phyloP scores from a whole-genome alignment of 2,113 vertebrate species.

The Crotalus helleri region DNA sequence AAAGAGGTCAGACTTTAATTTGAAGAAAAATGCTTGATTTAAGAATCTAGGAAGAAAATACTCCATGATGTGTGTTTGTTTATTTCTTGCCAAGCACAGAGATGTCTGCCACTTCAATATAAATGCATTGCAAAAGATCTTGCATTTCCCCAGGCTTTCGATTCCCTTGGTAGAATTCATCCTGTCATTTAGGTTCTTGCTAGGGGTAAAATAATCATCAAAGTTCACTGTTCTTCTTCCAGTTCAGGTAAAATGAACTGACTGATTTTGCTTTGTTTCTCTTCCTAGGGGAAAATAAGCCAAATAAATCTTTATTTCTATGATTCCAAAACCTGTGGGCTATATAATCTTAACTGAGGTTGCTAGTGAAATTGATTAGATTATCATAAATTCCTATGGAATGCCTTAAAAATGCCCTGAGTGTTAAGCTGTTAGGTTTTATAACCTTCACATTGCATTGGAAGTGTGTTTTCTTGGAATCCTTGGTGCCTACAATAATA shows the following conservation, averaged over 20 bases:
- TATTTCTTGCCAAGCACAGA: background rate
- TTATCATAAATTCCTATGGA: background rate
- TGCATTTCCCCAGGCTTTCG: background rate
- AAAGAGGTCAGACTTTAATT: background rate
- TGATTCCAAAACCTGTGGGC: background rate
- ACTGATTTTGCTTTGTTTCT: constrained; percentile 9
- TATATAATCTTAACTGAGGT: background rate
- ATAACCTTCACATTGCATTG: background rate
- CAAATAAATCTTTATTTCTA: constrained; percentile 6
- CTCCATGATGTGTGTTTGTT: background rate
- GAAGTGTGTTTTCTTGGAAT: background rate
- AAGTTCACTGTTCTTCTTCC: background rate
- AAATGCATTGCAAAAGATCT: constrained; percentile 13
- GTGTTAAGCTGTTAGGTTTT: background rate
- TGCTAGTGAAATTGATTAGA: constrained; percentile 12
- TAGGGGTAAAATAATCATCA: constrained; percentile 20
- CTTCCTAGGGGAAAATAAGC: constrained; percentile 2
- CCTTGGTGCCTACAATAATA: background rate
- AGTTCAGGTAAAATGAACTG: background rate
- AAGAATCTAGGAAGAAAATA: background rate
- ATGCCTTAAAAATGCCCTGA: background rate
- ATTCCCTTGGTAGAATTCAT: constrained; percentile 7
- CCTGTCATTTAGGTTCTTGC: constrained; percentile 14
- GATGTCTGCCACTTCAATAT: constrained; percentile 15
- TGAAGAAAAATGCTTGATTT: background rate